Base-by-base conservation (phyloP, 2,797 vertebrate species). In the Valencia hispanica region DNA sequence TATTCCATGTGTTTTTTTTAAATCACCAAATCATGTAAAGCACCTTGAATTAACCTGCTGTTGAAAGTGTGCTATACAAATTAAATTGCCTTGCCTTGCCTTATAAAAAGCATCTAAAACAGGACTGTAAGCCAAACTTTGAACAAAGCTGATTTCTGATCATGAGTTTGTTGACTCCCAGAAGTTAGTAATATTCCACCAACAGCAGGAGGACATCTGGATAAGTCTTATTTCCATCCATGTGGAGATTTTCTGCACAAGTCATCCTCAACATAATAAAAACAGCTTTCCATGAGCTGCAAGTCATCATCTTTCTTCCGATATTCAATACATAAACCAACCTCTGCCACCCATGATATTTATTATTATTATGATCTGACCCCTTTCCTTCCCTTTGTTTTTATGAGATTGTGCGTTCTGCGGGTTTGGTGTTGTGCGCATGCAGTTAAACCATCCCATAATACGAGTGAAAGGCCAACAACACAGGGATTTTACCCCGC, bases 401-500 rank as follows among this genome's bases (percentile, higher is more conserved):
- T 50, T 25, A 50, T 47, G 30, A 65, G 48, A 45, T 68, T 10
- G 45, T 5, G 30, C 34, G 71, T 32, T 78, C 41, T 72, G 61
- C 84, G 86, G 83, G 87, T 82, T 84, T 86, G 86, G 75, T 74
- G 57, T 50, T 57, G 75, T 57, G 70, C 41, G 63, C 43, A 68
- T 79, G 70, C 72, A 45, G 45, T 79, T 48, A 57, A 81, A 32
- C 68, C 68, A 85, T 84, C 84, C 79, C 75, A 86, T 87, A 89
- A 88, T 86, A 82, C 34, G 41, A 82, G 59, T 17, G 69, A 83
- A 75, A 80, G 83, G 61, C 84, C 80, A 80, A 91, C 87, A 90
- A 81, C 85, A 87, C 86, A 68, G 84, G 71, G 86, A 91, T 88
- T 87, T 82, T 74, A 51, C 82, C 87, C 5, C 25, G 68, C 81